phyloP scores from a whole-genome alignment of 2,797 vertebrate species.

The Alca torda region DNA sequence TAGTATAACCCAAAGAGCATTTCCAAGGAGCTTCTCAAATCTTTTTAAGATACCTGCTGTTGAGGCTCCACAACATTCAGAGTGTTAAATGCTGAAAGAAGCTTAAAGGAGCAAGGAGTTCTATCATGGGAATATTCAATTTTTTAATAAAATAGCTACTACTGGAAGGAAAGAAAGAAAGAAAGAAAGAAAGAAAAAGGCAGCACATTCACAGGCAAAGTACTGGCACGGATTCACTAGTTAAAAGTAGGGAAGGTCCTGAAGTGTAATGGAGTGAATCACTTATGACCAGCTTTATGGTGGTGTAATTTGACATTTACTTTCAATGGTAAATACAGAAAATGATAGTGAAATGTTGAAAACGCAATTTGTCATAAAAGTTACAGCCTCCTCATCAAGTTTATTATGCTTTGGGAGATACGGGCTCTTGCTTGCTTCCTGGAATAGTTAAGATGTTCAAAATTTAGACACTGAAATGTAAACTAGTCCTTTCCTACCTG shows the following conservation, averaged over 20 bases:
- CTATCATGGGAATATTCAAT: not conserved
- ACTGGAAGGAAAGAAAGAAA: not conserved
- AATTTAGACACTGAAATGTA: constrained; percentile 43
- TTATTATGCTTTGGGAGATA: constrained; percentile 58
- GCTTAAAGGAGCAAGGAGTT: not conserved
- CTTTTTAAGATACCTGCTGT: not conserved
- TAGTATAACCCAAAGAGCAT: not conserved
- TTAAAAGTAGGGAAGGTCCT: constrained; percentile 47
- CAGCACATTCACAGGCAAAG: not conserved
- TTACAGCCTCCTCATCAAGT: constrained; percentile 67
- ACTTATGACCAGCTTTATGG: constrained; percentile 64
- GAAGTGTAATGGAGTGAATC: constrained; percentile 64
- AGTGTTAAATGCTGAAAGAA: not conserved
- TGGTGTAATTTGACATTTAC: constrained; percentile 68
- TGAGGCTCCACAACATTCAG: not conserved
- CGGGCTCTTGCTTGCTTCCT: constrained; percentile 14
- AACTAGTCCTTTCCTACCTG: constrained; percentile 21
- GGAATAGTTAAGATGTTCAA: constrained; percentile 37
- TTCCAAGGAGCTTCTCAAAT: not conserved
- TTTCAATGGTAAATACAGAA: constrained; percentile 71
- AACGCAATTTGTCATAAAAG: constrained; percentile 67
- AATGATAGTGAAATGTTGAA: constrained; percentile 66
- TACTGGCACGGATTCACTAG: not conserved
- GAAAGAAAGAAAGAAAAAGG: not conserved
- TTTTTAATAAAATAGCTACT: not conserved